Evolutionary conservation across 2,113 vertebrate species (phyloP), one percentile per base, ranked within the genome.

Genomic region (Synchiropus splendidus): DNA sequence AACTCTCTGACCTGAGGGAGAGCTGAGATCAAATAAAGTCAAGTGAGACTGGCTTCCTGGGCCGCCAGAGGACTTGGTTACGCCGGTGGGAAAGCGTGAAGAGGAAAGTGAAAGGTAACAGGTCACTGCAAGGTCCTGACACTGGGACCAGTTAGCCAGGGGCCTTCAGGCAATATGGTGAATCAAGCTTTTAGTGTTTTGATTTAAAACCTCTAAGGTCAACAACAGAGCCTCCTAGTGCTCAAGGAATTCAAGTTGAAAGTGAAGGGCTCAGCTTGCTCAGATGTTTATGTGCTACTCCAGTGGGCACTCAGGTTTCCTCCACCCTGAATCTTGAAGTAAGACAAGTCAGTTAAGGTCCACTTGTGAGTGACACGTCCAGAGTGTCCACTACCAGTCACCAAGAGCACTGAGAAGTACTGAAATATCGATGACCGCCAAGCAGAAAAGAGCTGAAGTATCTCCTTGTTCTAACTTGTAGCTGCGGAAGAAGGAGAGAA

Each of bases 1-100:
- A 56, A 36, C 18, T 35, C 16, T 44, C 18, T 41, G 45, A 54
- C 60, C 51, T 58, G 38, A 8, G 11, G 16, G 39, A 31, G 33
- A 42, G 36, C 40, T 63, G 31, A n/a, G 45, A 70, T 67, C 51
- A 38, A 64, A 63, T 36, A 55, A 64, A 57, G 67, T 27, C 8
- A 18, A 27, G 49, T 69, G 58, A 46, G 33, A 66, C 48, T 16
- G 39, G 31, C 31, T 53, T 43, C 27, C 1, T 21, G 51, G 62
- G 58, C 42, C 32, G 48, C 48, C 50, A 6, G 48, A 17, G 31
- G 12, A 44, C 9, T 3, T 58, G 45, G 45, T 40, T 32, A 34
- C 51, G 59, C 63, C n/a, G 52, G 64, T 78, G 70, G 72, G 78
- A 78, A 78, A 78, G 68, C 45, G 44, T n/a, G 0, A 13, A 45